Evolutionary conservation across 1,140 invertebrate species (phyloP), one percentile per base, ranked within the genome.

Genomic region (Carcinoscorpius rotundicauda): DNA sequence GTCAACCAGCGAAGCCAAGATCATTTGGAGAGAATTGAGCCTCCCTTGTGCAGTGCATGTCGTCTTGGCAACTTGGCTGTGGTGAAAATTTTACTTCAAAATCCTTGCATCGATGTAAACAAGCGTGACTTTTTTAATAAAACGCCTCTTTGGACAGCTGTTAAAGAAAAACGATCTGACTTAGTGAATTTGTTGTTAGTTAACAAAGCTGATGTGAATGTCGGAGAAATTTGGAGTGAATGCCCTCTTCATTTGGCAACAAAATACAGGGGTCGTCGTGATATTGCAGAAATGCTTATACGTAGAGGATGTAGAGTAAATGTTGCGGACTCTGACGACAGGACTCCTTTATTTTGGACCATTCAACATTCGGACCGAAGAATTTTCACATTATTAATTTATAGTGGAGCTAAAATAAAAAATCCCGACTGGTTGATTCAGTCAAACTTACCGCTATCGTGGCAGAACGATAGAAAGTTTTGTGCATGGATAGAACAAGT

Each of bases 1-100:
- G 70, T 74, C 3, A 71, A 75, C 58, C 63, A 66, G 4, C 55
- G 64, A 6, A 69, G 69, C 56, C 55, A 52, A 6, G 67, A 72
- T 60, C 67, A 69, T 60, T 11, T 64, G 4, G 53, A 68, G 51
- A 65, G 64, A 29, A 65, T 70, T 53, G 70, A 71, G 50, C 70
- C 75, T 2, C 70, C 74, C 3, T 62, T 76, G 9, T 74, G 72
- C 66, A 63, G 73, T 10, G 71, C 72, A 10, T 72, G 72, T 52
- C 72, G 75, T 58, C 65, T 74, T 49, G 72, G 73, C 3, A 65
- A 69, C n/a, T 51, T 62, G 6, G 66, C 68, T 10, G 73, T 72
- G 29, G 69, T 73, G 8, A 55, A 66, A n/a, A 53, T 71, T 8
- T 62, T 76, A 11, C 52, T 75, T 4, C 29, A 66, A 5, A 59